Evolutionary conservation across 2,888 invertebrate species (phyloP).

Genomic region (Anodontia alba): DNA sequence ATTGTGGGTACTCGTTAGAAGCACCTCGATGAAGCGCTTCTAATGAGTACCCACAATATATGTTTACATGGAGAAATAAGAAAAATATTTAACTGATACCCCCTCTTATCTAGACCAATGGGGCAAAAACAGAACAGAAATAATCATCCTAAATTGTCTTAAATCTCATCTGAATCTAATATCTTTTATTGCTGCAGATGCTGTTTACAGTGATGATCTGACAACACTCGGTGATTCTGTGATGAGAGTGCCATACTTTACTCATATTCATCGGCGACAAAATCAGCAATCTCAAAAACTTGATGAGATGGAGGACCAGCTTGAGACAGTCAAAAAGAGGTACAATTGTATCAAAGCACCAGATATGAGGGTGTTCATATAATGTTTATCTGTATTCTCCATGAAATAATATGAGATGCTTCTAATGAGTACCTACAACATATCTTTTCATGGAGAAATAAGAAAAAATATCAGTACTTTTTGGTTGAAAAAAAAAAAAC

Average conservation of each 20-base stretch:
- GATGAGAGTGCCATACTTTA: conserved; percentile 80
- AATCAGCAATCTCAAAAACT: conserved; percentile 73
- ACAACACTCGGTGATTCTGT: conserved; percentile 71
- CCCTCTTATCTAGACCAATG: too few relatives aligned
- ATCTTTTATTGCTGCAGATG: conserved; percentile 53
- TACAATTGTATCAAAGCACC: conserved; percentile 14
- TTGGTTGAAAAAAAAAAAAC: too few relatives aligned
- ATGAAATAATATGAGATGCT: background rate
- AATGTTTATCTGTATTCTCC: background rate
- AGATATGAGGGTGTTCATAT: background rate
- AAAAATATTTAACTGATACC: too few relatives aligned
- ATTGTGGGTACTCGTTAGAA: too few relatives aligned
- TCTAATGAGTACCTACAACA: background rate
- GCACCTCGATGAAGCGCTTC: too few relatives aligned
- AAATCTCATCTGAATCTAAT: too few relatives aligned
- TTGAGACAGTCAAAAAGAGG: conserved; percentile 82
- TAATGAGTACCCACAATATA: too few relatives aligned
- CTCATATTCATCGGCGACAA: conserved; percentile 75
- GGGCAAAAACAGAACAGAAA: too few relatives aligned
- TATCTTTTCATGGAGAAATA: background rate
- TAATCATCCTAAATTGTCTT: too few relatives aligned
- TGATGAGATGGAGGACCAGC: conserved; percentile 78
- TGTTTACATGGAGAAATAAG: too few relatives aligned
- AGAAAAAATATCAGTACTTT: too few relatives aligned
- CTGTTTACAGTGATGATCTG: conserved; percentile 80